Conservation (phyloP, 2,797 vertebrate genomes). For the Sibirionetta formosa region DNA sequence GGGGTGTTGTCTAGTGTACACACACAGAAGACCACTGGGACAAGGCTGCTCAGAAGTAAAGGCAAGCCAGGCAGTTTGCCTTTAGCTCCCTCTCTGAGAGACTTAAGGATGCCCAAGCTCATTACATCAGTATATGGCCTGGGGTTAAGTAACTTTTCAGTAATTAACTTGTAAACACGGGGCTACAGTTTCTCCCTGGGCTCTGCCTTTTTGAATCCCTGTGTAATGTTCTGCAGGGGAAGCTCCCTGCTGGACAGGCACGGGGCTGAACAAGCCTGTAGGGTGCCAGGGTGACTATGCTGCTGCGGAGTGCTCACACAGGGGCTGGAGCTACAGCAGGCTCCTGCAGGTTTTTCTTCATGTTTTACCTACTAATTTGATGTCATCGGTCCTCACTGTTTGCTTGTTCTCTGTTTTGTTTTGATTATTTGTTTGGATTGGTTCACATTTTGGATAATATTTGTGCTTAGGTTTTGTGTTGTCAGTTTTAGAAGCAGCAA, state of each 20-base stretch:
- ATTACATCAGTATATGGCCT: neutral
- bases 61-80: neutral
- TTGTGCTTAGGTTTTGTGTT: conserved; percentile 22
- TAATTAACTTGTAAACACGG: neutral
- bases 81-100: neutral
- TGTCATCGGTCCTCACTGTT: neutral
- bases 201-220: neutral
- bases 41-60: neutral
- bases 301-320: neutral
- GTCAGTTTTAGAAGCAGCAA: conserved; percentile 3
- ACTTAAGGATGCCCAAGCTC: neutral
- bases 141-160: conserved; percentile 37
- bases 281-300: neutral
- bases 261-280: neutral
- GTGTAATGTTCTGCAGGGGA: rapidly evolving
- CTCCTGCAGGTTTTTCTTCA: neutral
- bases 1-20: neutral
- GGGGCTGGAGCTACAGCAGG: neutral
- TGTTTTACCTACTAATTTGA: neutral
- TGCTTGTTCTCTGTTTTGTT: neutral
- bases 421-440: conserved; percentile 12
- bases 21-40: neutral
- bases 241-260: neutral
- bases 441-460: conserved; percentile 2
- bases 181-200: neutral